phyloP scores from a whole-genome alignment of 2,888 invertebrate genomes.

The Thymelicus sylvestris region DNA sequence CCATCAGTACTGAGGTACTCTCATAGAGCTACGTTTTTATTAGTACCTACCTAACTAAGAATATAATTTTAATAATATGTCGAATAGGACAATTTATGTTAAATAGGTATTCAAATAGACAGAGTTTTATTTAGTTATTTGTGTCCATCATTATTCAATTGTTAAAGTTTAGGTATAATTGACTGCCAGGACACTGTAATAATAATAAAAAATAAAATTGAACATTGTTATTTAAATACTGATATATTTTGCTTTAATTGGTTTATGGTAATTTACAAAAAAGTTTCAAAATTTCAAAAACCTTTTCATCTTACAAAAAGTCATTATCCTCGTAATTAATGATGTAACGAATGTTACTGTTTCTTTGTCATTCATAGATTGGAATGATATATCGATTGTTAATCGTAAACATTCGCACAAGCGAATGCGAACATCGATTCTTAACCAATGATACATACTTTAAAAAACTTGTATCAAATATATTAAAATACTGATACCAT shows the following conservation, averaged over 20 bases:
- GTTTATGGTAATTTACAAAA: too few relatives aligned
- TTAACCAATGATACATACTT: neutral
- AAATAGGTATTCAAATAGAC: too few relatives aligned
- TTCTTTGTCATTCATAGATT: neutral
- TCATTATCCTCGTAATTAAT: neutral
- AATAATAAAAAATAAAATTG: too few relatives aligned
- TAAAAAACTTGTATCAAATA: too few relatives aligned
- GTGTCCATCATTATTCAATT: too few relatives aligned
- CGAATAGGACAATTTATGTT: neutral
- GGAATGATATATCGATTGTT: conserved; percentile 8
- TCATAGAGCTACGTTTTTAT: neutral
- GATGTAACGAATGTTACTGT: conserved; percentile 17
- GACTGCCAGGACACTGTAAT: too few relatives aligned
- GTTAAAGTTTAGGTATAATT: too few relatives aligned
- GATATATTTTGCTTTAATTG: too few relatives aligned
- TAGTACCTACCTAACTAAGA: neutral
- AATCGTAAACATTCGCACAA: conserved; percentile 23
- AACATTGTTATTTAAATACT: too few relatives aligned
- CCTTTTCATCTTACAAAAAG: neutral
- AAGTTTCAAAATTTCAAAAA: too few relatives aligned
- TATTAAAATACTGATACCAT: too few relatives aligned
- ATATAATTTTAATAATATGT: neutral
- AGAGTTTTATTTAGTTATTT: too few relatives aligned
- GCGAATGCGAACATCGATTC: conserved; percentile 29
- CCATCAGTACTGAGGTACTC: conserved; percentile 38